Base-by-base conservation (phyloP, 1,140 invertebrate genomes). In the Stratiolaelaps scimitus region DNA sequence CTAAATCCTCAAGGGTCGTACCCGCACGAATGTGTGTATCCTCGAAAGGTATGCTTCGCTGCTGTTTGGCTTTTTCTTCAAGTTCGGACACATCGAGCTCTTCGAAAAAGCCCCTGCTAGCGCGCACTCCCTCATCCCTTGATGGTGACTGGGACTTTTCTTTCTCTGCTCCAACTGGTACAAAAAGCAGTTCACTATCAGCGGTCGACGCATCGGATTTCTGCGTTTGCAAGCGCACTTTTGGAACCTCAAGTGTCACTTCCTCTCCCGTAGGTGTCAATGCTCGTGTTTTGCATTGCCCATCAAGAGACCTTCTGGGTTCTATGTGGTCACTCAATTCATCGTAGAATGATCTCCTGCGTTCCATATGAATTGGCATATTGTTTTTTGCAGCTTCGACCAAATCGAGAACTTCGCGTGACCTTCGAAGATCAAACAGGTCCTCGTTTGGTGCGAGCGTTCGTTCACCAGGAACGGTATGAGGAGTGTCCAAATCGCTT, bases 291-390 rank as follows among this genome's bases (percentile, higher is more conserved):
- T 60, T 60, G 15, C 26, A 29, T 34, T 60, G 53, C 4, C 53
- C 53, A 26, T 60, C 53, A 34, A 60, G 26, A 13, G 53, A 60
- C 2, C 53, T 26, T 26, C 53, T 26, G 15, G 53, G 53, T 34
- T 60, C 53, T 15, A 60, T 20, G 13, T 26, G 53, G 23, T 60
- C 53, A 60, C 53, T 60, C 53, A 60, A 60, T 26, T 60, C 20
- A 34, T 60, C 53, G 34, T 60, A 60, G 10, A 60, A 60, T 23
- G 53, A 60, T 60, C 26, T 60, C 53, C 53, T 15, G 15, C 53
- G 26, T 13, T 60, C 23, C 53, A 1, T 2, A 19, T 26, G 26
- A 34, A 34, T 34, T 2, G 26, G 13, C 13, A 15, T 17, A 29
- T 60, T 23, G 15, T 29, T 26, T 60, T 60, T 34, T 17, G 53